These are phyloP conservation scores for Brachionus calyciflorus DNA, from an alignment of 1,140 invertebrate species.

Conservation along the genomic window DNA sequence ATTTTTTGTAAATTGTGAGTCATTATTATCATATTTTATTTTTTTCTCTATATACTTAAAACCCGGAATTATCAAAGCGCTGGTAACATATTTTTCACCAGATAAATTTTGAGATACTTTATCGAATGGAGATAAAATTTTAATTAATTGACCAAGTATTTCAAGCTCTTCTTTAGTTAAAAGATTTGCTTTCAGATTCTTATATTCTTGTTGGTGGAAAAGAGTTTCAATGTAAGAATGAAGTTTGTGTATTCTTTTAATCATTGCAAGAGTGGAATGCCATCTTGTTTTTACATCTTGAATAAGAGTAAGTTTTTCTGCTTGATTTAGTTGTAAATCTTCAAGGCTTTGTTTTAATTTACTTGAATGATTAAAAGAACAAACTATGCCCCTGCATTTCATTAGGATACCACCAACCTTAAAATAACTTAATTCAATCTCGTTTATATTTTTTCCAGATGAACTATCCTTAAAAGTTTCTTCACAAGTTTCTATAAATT, in stretches of 20 bases:
- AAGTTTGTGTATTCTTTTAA: neutral
- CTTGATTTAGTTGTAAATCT: neutral
- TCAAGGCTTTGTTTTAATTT: neutral
- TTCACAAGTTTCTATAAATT: no score
- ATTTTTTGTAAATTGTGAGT: no score
- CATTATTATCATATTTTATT: no score
- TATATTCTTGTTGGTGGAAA: neutral
- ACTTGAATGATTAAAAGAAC: conserved; percentile 10
- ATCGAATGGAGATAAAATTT: neutral
- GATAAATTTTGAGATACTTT: no score
- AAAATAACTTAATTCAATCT: no score
- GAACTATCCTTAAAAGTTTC: no score
- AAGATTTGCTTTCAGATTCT: neutral
- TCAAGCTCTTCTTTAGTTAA: neutral
- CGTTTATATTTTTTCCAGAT: no score
- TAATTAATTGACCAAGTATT: neutral
- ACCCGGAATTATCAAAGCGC: no score
- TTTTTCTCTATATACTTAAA: no score
- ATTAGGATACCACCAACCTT: neutral
- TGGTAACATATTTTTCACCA: neutral
- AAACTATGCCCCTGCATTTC: neutral
- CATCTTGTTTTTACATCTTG: conserved; percentile 21
- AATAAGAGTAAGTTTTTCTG: neutral
- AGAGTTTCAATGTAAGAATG: neutral
- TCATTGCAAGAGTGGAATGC: neutral